phyloP scores from a whole-genome alignment of 2,113 vertebrate genomes.

The Vimba vimba region DNA sequence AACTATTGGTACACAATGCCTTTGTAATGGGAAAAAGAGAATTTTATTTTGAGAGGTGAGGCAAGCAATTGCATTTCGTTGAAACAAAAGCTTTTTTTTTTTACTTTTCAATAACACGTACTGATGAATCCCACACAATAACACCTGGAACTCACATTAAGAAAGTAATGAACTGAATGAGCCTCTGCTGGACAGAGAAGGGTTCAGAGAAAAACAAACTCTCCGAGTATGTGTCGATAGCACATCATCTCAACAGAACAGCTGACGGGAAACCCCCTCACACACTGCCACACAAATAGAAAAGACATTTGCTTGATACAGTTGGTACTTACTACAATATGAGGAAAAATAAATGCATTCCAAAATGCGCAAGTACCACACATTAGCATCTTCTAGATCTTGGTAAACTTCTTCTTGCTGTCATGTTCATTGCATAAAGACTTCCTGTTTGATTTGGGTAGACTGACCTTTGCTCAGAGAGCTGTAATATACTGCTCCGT shows the following conservation, averaged over 20 bases:
- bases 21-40: background rate
- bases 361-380: background rate
- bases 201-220: background rate
- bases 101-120: background rate
- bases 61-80: background rate
- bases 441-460: background rate
- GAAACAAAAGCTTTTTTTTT: background rate
- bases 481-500: background rate
- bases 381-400: background rate
- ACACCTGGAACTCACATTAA: background rate
- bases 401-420: background rate
- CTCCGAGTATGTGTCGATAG: background rate
- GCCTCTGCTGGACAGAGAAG: background rate
- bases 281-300: background rate
- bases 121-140: background rate
- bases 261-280: background rate
- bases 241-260: background rate
- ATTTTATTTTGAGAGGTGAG: background rate
- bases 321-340: background rate
- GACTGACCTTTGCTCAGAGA: background rate
- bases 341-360: background rate
- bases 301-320: background rate
- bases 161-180: background rate
- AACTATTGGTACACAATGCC: background rate
- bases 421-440: background rate